phyloP scores from a whole-genome alignment of 2,888 invertebrate genomes.

The Eupithecia abbreviata region DNA sequence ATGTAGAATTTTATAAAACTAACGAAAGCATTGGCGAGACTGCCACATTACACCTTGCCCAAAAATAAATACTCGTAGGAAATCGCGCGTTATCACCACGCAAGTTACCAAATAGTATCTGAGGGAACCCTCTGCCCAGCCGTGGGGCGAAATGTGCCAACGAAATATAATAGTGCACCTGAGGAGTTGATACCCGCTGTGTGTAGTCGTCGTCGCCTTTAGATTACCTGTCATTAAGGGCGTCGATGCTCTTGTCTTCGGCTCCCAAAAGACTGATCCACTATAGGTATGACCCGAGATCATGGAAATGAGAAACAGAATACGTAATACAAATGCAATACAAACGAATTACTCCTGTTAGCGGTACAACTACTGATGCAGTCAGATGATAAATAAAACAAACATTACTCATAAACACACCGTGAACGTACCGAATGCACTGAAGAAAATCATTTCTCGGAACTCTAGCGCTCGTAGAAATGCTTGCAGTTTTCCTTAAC shows the following conservation, averaged over 20 bases:
- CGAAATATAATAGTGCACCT: not conserved
- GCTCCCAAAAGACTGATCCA: not conserved
- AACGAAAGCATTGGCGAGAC: no score
- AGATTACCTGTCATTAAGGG: not conserved
- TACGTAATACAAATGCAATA: not conserved
- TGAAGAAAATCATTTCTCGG: not conserved
- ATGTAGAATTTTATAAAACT: no score
- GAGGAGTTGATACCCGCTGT: not conserved
- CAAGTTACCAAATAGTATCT: not conserved
- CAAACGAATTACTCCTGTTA: not conserved
- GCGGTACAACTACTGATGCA: not conserved
- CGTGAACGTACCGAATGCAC: not conserved
- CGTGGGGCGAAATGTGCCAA: not conserved
- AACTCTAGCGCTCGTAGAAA: not conserved
- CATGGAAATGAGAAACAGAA: not conserved
- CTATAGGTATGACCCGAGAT: not conserved
- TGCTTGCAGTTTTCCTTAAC: not conserved
- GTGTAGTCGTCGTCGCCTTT: no score
- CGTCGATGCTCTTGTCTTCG: not conserved
- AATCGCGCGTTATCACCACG: not conserved
- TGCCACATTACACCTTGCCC: no score
- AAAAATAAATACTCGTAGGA: not conserved
- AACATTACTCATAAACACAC: not conserved
- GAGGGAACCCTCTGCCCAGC: not conserved
- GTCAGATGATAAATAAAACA: not conserved